phyloP scores from a whole-genome alignment of 2,888 invertebrate species.

The Gymnoscelis rufifasciata region DNA sequence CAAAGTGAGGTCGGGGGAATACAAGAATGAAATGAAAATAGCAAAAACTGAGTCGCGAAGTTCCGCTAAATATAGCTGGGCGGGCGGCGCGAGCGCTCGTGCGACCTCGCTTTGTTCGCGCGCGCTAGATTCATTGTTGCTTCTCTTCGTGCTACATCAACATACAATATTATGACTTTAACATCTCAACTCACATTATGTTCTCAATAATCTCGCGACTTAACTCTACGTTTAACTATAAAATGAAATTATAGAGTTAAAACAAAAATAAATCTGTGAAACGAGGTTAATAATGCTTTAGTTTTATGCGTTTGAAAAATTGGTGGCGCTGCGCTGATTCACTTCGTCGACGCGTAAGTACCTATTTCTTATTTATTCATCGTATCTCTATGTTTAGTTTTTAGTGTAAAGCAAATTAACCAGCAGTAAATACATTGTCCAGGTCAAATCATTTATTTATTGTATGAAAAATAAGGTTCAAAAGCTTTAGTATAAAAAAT shows the following conservation, averaged over 20 bases:
- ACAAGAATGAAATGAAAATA: constrained; percentile 75
- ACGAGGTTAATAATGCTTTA: constrained; percentile 49
- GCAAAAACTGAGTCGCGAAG: constrained; percentile 75
- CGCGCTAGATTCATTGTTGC: constrained; percentile 30
- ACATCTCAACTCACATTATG: constrained; percentile 4
- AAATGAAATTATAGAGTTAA: neutral
- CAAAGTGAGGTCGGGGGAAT: constrained; percentile 54
- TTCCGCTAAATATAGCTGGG: constrained; percentile 73
- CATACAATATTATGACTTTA: constrained; percentile 18
- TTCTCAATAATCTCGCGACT: neutral
- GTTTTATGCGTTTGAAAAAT: constrained; percentile 40
- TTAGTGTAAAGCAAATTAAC: no score
- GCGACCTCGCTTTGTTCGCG: constrained; percentile 59
- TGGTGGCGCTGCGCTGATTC: constrained; percentile 38
- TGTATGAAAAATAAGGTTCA: no score
- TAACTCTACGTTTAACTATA: neutral
- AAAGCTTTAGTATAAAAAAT: no score
- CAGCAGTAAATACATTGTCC: no score
- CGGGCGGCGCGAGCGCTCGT: constrained; percentile 45
- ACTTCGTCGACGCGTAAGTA: constrained; percentile 54
- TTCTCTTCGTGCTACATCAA: constrained; percentile 22
- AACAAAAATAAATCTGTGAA: constrained; percentile 20
- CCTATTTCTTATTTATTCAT: constrained; percentile 4
- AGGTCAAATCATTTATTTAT: no score
- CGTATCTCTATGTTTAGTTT: neutral